phyloP scores from a whole-genome alignment of 2,888 invertebrate species.

The Andrena praecox region DNA sequence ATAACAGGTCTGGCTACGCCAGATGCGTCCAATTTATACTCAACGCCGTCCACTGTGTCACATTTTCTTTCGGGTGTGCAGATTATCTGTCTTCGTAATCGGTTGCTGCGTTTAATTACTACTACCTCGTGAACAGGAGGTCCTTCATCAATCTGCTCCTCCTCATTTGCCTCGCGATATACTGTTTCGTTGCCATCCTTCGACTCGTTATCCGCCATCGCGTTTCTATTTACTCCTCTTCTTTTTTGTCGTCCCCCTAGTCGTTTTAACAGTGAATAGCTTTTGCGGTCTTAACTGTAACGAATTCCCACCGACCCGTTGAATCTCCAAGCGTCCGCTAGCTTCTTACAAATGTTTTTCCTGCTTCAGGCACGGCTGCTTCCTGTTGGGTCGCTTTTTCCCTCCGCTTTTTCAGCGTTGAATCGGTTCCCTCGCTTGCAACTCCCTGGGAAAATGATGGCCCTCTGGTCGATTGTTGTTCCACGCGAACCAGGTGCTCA shows the following conservation, averaged over 20 bases:
- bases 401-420: neutral
- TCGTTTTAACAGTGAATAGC: slow-evolving; percentile 4
- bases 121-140: no score
- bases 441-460: neutral
- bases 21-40: no score
- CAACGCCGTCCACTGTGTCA: no score
- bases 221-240: neutral
- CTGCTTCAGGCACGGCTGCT: neutral
- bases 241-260: neutral
- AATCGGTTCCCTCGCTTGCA: neutral
- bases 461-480: neutral
- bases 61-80: no score
- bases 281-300: neutral
- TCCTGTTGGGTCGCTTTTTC: neutral
- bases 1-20: no score
- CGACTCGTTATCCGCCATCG: neutral
- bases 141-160: no score
- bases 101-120: no score
- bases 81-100: no score
- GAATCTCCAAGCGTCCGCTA: neutral
- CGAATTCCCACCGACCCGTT: neutral
- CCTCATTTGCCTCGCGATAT: neutral
- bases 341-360: neutral
- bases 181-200: neutral
- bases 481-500: neutral